Conservation (phyloP, 2,888 invertebrate species). For the Erebia palarica region DNA sequence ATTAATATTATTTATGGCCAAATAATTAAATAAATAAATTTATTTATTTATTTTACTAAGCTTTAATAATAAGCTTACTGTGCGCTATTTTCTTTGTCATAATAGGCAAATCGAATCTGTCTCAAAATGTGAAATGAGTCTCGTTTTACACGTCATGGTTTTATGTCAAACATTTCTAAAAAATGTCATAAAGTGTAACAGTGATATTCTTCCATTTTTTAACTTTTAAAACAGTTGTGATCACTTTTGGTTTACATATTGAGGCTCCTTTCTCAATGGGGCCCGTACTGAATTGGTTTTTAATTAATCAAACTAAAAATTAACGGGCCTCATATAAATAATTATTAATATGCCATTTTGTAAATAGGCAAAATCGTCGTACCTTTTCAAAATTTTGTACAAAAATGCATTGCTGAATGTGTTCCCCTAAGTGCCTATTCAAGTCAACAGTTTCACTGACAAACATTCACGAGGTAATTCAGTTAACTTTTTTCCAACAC, state of each 20-base stretch:
- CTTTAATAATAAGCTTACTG: neutral
- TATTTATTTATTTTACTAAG: neutral
- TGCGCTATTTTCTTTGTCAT: neutral
- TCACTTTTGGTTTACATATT: neutral
- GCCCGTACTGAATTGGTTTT: neutral
- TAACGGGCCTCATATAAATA: too few relatives aligned
- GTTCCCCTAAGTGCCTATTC: conserved; percentile 16
- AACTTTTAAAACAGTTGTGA: neutral
- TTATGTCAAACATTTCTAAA: too few relatives aligned
- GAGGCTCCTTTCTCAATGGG: neutral
- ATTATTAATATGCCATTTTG: neutral
- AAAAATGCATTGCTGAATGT: conserved; percentile 11
- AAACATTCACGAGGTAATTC: neutral
- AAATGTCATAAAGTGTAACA: too few relatives aligned
- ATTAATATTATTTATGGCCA: conserved; percentile 16
- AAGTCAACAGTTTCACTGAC: conserved; percentile 19
- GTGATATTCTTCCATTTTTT: neutral
- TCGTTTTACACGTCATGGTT: neutral
- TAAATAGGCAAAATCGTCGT: neutral
- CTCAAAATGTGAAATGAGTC: neutral
- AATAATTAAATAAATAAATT: too few relatives aligned
- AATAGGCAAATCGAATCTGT: neutral
- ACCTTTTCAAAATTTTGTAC: conserved; percentile 5
- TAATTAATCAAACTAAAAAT: too few relatives aligned
- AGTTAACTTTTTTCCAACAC: neutral